A percentile compares a stretch with the other conserved stretches of the same genome.
Evolutionary conservation across 2,113 vertebrate species (phyloP).

Genomic region (Bujurquina vittata): DNA sequence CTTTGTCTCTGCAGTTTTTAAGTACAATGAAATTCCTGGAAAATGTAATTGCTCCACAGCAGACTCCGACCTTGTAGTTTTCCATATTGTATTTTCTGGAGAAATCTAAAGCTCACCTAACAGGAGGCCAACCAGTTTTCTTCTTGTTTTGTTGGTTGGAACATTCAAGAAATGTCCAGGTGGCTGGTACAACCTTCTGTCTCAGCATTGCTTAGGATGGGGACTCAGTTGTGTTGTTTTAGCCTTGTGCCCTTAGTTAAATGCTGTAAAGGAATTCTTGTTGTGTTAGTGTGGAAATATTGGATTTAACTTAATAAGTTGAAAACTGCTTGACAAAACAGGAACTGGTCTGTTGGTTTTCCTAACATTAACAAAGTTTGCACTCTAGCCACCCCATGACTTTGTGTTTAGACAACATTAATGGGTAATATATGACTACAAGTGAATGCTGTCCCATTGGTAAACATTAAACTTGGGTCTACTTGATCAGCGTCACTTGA

Average conservation of each 20-base stretch:
- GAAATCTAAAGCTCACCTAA: not conserved
- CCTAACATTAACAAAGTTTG: not conserved
- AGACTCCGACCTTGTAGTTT: constrained; percentile 10
- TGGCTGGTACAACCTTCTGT: not conserved
- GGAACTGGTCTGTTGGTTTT: not conserved
- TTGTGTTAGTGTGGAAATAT: not conserved
- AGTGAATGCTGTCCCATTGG: constrained; percentile 26
- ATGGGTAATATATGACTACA: constrained; percentile 58
- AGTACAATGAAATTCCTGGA: not conserved
- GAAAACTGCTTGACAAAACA: not conserved
- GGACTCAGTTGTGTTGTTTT: constrained; percentile 1
- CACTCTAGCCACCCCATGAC: not conserved
- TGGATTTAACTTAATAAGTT: not conserved
- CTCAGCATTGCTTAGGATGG: not conserved
- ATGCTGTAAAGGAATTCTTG: not conserved
- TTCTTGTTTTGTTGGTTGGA: not conserved
- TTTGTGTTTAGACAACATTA: constrained; percentile 6
- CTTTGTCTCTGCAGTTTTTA: constrained; percentile 5
- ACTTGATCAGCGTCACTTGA: constrained; percentile 31
- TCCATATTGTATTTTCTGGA: not conserved
- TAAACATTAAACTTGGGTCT: constrained; percentile 59
- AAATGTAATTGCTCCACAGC: not conserved
- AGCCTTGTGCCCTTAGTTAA: not conserved
- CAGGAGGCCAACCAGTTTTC: not conserved
- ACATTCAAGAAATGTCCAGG: not conserved